These are phyloP conservation scores for Tortrix viridana DNA, from an alignment of 2,888 invertebrate genomes.

Conservation along the genomic window DNA sequence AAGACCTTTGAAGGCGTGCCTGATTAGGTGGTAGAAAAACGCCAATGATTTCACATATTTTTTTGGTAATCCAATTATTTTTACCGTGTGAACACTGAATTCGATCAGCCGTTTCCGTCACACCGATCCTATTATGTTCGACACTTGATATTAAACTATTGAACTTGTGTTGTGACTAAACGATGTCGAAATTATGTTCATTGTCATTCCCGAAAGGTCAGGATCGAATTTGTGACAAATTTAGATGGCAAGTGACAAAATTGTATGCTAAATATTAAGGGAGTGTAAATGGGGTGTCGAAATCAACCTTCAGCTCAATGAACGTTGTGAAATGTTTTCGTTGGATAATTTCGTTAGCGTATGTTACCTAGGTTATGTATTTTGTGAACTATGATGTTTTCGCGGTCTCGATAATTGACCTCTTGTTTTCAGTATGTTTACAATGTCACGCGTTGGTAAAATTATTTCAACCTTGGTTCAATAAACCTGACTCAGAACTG, in stretches of 20 bases:
- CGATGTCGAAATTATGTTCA: constrained; percentile 55
- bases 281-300: constrained; percentile 71
- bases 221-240: constrained; percentile 57
- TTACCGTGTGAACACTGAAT: constrained; percentile 23
- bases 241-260: constrained; percentile 68
- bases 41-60: constrained; percentile 16
- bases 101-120: constrained; percentile 7
- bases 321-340: constrained; percentile 65
- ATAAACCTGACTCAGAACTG: not conserved
- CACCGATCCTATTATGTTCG: constrained; percentile 8
- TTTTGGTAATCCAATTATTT: constrained; percentile 38
- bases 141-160: constrained; percentile 54
- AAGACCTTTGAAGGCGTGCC: constrained; percentile 43
- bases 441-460: constrained; percentile 62
- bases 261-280: constrained; percentile 52
- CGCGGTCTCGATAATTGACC: constrained; percentile 68
- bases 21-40: constrained; percentile 39
- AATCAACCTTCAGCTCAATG: constrained; percentile 66
- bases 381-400: constrained; percentile 62
- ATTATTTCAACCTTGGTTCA: constrained; percentile 55
- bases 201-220: constrained; percentile 63
- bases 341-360: constrained; percentile 74
- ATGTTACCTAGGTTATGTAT: constrained; percentile 66
- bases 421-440: constrained; percentile 47
- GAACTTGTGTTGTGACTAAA: constrained; percentile 65